These are phyloP conservation scores for Hydrotaea diabolus DNA, from an alignment of 2,888 invertebrate genomes.

Conservation along the genomic window DNA sequence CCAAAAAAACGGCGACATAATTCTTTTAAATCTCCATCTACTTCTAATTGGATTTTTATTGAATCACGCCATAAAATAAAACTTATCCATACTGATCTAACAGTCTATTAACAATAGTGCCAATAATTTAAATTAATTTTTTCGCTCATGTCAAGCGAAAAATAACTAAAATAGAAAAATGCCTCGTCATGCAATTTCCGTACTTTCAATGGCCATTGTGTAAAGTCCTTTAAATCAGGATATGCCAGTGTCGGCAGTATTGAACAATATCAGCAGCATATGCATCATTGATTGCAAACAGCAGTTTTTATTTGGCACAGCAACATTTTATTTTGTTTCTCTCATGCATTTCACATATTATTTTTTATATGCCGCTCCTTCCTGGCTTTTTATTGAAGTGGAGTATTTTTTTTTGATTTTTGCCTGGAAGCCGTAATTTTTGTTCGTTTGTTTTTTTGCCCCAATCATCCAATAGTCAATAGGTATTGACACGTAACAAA, in stretches of 20 bases:
- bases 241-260: neutral
- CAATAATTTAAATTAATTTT: slow-evolving; percentile 48
- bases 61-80: slow-evolving; percentile 17
- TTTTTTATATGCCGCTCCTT: slow-evolving; percentile 25
- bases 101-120: slow-evolving; percentile 49
- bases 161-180: slow-evolving; percentile 16
- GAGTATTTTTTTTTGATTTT: neutral
- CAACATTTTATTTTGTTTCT: neutral
- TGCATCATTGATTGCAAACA: slow-evolving; percentile 23
- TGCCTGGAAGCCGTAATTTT: slow-evolving; percentile 14
- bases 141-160: neutral
- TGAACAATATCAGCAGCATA: slow-evolving; percentile 17
- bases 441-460: slow-evolving; percentile 30
- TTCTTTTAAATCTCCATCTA: neutral
- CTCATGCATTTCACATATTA: slow-evolving; percentile 29
- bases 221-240: slow-evolving; percentile 51
- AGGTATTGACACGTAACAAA: slow-evolving; percentile 67
- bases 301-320: slow-evolving; percentile 13
- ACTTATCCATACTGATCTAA: slow-evolving; percentile 11
- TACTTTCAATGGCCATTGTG: slow-evolving; percentile 37
- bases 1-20: too few relatives aligned
- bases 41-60: slow-evolving; percentile 30
- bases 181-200: neutral
- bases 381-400: slow-evolving; percentile 23
- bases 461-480: slow-evolving; percentile 63